Conservation (phyloP, 1,140 invertebrate species). For the Manduca sexta region DNA sequence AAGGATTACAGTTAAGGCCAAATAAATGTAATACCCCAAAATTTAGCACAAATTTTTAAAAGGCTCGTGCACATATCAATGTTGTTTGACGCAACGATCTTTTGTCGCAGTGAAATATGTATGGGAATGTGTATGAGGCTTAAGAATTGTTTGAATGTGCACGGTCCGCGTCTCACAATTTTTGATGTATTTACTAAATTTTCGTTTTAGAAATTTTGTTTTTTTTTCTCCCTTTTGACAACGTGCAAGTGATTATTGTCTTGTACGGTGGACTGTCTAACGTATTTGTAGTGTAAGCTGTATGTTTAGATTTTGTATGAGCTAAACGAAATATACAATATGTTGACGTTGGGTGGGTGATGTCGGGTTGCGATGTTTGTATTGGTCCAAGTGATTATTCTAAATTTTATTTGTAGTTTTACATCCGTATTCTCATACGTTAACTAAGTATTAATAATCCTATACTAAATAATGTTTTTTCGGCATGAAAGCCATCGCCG, state of each 20-base stretch:
- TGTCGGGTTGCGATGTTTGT: neutral
- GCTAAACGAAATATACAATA: conserved; percentile 51
- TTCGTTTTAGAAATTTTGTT: conserved; percentile 14
- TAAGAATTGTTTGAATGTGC: neutral
- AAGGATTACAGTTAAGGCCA: conserved; percentile 33
- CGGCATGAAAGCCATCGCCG: too few species aligned
- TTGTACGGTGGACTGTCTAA: conserved; percentile 25
- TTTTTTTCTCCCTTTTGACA: conserved; percentile 21
- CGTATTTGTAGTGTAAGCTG: conserved; percentile 43
- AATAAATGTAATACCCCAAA: conserved; percentile 35
- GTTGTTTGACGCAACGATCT: neutral
- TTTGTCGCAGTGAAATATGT: too few species aligned
- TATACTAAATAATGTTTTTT: too few species aligned
- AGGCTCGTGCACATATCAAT: neutral
- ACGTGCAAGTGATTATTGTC: conserved; percentile 19
- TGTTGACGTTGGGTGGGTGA: conserved; percentile 19
- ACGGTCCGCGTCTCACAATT: neutral
- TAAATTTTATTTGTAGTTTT: too few species aligned
- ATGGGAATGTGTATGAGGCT: too few species aligned
- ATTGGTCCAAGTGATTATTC: too few species aligned
- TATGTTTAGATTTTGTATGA: conserved; percentile 65
- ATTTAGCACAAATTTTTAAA: conserved; percentile 48
- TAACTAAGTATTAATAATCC: too few species aligned
- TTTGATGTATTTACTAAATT: conserved; percentile 13
- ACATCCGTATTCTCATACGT: too few species aligned